These are phyloP conservation scores for Paraplagusia blochii DNA, from an alignment of 2,113 vertebrate genomes.

Conservation along the genomic window DNA sequence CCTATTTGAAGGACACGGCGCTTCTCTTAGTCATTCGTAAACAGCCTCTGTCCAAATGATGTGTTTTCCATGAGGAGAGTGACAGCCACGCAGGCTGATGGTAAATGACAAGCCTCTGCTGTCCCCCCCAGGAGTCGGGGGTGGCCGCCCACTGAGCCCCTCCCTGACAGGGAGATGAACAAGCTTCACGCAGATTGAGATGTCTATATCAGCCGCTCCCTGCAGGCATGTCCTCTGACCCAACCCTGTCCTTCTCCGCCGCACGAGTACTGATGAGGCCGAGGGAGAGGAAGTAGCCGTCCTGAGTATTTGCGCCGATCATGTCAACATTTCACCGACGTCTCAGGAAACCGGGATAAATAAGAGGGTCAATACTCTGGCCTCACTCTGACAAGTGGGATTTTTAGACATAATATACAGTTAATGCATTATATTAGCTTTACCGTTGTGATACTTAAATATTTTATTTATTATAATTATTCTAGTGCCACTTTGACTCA, in stretches of 20 bases:
- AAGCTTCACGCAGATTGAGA: constrained; percentile 55
- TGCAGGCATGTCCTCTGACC: constrained; percentile 39
- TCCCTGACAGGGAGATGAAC: constrained; percentile 46
- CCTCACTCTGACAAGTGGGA: constrained; percentile 10
- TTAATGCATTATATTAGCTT: neutral
- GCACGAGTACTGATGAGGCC: constrained; percentile 31
- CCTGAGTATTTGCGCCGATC: constrained; percentile 24
- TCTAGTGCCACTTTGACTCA: neutral
- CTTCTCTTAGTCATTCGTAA: constrained; percentile 1
- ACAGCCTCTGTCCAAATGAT: constrained; percentile 31
- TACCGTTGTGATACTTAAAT: neutral
- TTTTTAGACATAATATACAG: constrained; percentile 1
- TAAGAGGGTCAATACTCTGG: neutral
- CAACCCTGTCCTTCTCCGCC: constrained; percentile 12
- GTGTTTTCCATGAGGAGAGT: constrained; percentile 31
- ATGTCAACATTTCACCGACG: constrained; percentile 35
- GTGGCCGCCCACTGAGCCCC: constrained; percentile 39
- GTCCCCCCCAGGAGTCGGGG: constrained; percentile 43
- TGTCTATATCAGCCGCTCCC: constrained; percentile 46
- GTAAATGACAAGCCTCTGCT: constrained; percentile 50
- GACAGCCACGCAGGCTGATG: constrained; percentile 57
- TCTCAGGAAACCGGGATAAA: constrained; percentile 17
- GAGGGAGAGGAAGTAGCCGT: constrained; percentile 24
- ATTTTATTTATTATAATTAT: neutral
- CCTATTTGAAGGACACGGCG: constrained; percentile 44